Evolutionary conservation across 2,113 vertebrate species (phyloP).

Genomic region (Psilopsiagon aurifrons): DNA sequence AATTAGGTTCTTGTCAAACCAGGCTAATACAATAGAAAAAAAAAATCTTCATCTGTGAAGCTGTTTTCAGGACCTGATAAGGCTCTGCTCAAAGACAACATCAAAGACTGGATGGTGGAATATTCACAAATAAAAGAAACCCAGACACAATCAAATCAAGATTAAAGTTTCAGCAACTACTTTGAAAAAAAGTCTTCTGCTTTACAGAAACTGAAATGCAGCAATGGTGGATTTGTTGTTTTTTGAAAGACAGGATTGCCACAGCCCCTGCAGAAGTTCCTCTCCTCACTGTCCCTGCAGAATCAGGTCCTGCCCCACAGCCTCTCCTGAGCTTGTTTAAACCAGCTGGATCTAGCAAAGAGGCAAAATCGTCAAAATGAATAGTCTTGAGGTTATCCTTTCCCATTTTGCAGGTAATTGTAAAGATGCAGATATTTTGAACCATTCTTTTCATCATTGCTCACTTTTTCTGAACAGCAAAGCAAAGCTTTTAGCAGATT

Average conservation of each 20-base stretch:
- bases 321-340: not conserved
- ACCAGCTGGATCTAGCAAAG: not conserved
- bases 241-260: not conserved
- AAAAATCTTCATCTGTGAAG: conserved; percentile 32
- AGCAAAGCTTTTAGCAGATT: not conserved
- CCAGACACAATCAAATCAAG: conserved; percentile 39
- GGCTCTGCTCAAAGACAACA: conserved; percentile 32
- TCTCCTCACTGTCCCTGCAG: not conserved
- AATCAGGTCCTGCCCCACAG: not conserved
- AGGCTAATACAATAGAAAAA: conserved; percentile 57
- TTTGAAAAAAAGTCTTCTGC: not conserved
- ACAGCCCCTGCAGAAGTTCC: not conserved
- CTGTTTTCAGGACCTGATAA: conserved; percentile 62
- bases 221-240: not conserved
- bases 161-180: conserved; percentile 44
- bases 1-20: conserved; percentile 65
- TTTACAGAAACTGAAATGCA: conserved; percentile 18
- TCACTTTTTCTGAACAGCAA: not conserved
- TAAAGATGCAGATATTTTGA: not conserved
- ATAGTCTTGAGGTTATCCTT: not conserved
- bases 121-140: conserved; percentile 70
- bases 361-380: not conserved
- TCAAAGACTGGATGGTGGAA: conserved; percentile 50
- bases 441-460: not conserved
- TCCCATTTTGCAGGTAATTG: not conserved